Base-by-base conservation (phyloP, 2,797 vertebrate genomes). In the Neosilurus hyrtlii region DNA sequence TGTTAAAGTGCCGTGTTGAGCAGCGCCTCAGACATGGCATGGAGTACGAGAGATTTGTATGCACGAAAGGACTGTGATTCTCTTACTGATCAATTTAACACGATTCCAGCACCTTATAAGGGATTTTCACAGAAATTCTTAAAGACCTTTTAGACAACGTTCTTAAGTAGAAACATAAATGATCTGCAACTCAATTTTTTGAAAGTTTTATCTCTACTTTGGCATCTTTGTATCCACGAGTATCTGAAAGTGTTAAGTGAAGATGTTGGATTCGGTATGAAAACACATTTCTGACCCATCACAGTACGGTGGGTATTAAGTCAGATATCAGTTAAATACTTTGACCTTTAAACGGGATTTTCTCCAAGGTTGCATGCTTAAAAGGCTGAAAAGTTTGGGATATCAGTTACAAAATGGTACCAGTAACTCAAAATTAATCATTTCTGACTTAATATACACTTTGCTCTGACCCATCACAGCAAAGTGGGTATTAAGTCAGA, bases 1-100 rank as follows among this genome's bases (percentile, higher is more conserved):
- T 88, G 88, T 88, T 82, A 61, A 73, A 66, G 81, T 61, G 80
- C 80, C 66, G 75, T 67, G 82, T 71, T 54, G 72, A 78, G 81
- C 70, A 22, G 82, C 82, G 63, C n/a, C 75, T 87, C 56, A 81
- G 83, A 78, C n/a, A 10, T 18, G 26, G 12, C 74, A 70, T 66
- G 68, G 75, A 20, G 37, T n/a, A 2, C 30, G 20, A 67, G 37
- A 24, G 24, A 61, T 51, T 3, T 43, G 26, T 52, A n/a, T 68
- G 81, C 3, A 2, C 9, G 73, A 75, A 83, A 14, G 0, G 26
- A 82, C 30, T 18, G 37, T 43, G 56, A 5, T 71, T 81, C 14
- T 14, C 20, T 71, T 26, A 12, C 73, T 37, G 59, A 51, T 18
- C 75, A 77, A 73, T 26, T 49, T 16, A 72, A 70, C 37, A 49